A percentile compares a stretch with the other conserved stretches of the same genome.
These are phyloP conservation scores for Heteromyza rotundicornis DNA, from an alignment of 2,888 invertebrate genomes.

Conservation along the genomic window DNA sequence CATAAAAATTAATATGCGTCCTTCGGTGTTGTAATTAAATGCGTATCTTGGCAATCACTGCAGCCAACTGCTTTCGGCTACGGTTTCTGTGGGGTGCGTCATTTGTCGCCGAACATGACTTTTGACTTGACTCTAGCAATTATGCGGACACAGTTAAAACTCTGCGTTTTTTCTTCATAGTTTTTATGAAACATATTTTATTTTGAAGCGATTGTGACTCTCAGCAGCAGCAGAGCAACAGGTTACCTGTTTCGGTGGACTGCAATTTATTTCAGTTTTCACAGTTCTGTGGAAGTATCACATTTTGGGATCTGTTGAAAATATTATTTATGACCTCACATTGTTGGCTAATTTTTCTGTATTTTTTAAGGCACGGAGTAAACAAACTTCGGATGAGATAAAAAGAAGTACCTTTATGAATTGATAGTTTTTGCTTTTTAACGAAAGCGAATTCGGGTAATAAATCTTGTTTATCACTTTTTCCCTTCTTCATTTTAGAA, in stretches of 20 bases:
- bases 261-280: slow-evolving; percentile 21
- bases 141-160: not conserved
- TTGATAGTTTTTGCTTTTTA: slow-evolving; percentile 5
- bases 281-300: slow-evolving; percentile 26
- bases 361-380: not conserved
- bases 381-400: not conserved
- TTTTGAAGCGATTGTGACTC: not conserved
- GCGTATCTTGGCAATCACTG: slow-evolving; percentile 36
- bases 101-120: slow-evolving; percentile 34
- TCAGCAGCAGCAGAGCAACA: slow-evolving; percentile 11
- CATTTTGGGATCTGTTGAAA: slow-evolving; percentile 36
- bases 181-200: not conserved
- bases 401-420: not conserved
- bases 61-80: slow-evolving; percentile 30
- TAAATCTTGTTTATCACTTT: slow-evolving; percentile 19
- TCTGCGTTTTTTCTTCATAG: not conserved
- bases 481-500: no score
- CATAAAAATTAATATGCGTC: slow-evolving; percentile 58
- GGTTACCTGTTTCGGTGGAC: slow-evolving; percentile 52
- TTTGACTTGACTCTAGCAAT: slow-evolving; percentile 39
- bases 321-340: slow-evolving; percentile 53
- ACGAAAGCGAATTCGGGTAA: slow-evolving; percentile 11
- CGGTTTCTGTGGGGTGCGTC: not conserved
- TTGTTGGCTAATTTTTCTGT: slow-evolving; percentile 38
- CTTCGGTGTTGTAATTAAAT: slow-evolving; percentile 47